A percentile compares a stretch with the other conserved stretches of the same genome.
Conservation (phyloP, 2,888 invertebrate genomes). For the Villa cingulata region DNA sequence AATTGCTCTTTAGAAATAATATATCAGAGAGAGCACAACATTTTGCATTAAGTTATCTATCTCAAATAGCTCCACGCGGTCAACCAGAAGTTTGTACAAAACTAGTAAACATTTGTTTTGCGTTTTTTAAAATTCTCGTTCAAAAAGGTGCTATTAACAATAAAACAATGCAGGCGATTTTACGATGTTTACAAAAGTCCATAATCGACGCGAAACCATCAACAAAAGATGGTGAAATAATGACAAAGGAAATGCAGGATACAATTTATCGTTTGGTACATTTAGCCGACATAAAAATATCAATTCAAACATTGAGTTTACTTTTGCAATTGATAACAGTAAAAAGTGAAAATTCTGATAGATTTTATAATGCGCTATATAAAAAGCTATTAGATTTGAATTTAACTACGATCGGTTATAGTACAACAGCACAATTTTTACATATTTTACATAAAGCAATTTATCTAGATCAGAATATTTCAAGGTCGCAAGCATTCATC, state of each 20-base stretch:
- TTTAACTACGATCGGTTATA: conserved; percentile 40
- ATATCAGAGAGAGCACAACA: conserved; percentile 77
- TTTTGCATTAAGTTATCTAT: conserved; percentile 83
- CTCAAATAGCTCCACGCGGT: conserved; percentile 60
- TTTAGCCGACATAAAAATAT: conserved; percentile 57
- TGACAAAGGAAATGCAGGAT: conserved; percentile 38
- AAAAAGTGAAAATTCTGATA: conserved; percentile 30
- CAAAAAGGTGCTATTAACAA: conserved; percentile 68
- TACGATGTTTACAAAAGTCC: conserved; percentile 71
- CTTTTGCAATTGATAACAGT: conserved; percentile 28
- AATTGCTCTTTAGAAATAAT: conserved; percentile 77
- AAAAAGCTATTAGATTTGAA: conserved; percentile 68
- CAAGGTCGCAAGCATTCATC: conserved; percentile 66
- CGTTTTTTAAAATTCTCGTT: conserved; percentile 85
- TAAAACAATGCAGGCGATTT: conserved; percentile 68
- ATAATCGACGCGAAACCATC: conserved; percentile 28
- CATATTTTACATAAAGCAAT: conserved; percentile 79
- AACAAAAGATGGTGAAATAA: conserved; percentile 22
- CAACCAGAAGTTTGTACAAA: conserved; percentile 69
- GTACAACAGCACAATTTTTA: conserved; percentile 63
- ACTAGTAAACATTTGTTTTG: conserved; percentile 83
- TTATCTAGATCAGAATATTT: conserved; percentile 56
- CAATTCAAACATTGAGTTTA: conserved; percentile 38
- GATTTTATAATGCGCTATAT: conserved; percentile 79
- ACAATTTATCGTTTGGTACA: conserved; percentile 73